Evolutionary conservation across 2,113 vertebrate genomes (phyloP).

Genomic region (Pelodiscus sinensis): DNA sequence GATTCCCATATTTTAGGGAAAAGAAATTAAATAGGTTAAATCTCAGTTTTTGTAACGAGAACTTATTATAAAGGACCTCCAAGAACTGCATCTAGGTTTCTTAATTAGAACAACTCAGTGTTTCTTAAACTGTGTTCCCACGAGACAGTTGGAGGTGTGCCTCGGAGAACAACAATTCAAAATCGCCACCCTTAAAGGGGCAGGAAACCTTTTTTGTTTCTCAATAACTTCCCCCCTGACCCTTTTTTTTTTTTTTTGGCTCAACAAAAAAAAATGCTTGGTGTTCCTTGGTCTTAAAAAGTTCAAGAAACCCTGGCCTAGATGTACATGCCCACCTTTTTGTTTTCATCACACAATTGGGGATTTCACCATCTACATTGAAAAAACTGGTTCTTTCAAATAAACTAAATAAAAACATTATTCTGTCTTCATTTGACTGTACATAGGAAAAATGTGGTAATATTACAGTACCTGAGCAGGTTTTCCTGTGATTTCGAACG

Average conservation of each 20-base stretch:
- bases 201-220: too few relatives aligned
- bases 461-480: slow-evolving; percentile 87
- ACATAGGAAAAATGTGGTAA: not conserved
- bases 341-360: fast-evolving
- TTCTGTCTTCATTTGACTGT: not conserved
- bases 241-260: too few relatives aligned
- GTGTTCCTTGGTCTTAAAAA: too few relatives aligned
- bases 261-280: too few relatives aligned
- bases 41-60: not conserved
- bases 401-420: not conserved
- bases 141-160: too few relatives aligned
- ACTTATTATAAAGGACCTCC: not conserved
- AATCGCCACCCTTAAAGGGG: too few relatives aligned
- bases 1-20: not conserved
- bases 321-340: not conserved
- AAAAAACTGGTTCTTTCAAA: not conserved
- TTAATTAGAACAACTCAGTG: not conserved
- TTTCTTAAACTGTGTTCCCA: too few relatives aligned
- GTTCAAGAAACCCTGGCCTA: not conserved
- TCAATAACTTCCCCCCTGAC: too few relatives aligned
- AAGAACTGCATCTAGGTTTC: not conserved
- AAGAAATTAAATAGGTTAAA: not conserved
- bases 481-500: slow-evolving; percentile 87
- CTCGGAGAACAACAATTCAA: too few relatives aligned
- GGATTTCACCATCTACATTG: not conserved